Base-by-base conservation (phyloP, 1,140 invertebrate species). In the Globodera rostochiensis region DNA sequence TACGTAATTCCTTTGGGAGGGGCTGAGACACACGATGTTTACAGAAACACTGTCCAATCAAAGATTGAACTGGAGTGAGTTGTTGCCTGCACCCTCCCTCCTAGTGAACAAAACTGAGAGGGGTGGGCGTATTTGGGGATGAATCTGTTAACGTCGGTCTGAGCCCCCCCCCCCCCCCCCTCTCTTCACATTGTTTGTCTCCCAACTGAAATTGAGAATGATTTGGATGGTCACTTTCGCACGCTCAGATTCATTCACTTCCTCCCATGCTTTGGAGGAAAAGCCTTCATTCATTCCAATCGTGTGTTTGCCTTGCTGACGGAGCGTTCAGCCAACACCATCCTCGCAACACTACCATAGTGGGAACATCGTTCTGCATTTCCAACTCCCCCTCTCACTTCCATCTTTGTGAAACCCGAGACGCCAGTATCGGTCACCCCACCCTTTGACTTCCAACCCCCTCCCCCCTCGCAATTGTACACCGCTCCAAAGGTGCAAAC, bases 231-330 rank as follows among this genome's bases (percentile, higher is more conserved):
- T 64, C 57, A 19, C 57, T 64, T 64, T 64, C 57, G 6, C 57
- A 64, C 57, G 57, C 57, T 64, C 57, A 64, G 57, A 64, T 64
- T 64, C 57, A 64, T 64, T 64, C 57, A 64, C 19, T 64, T 64
- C 57, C 57, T n/a, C 57, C 57, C 57, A 6, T 64, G 0, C 0
- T 6, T 15, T 64, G 57, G 13, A 19, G 57, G 13, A 19, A 64
- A 19, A 9, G 19, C 57, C 15, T 64, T 36, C 36, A 36, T 36
- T 36, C 36, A 36, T 36, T 64, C 57, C 57, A 64, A 64, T 15
- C 1, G 57, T 64, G 19, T 64, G 57, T 64, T 64, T 64, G 57
- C 57, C 57, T 64, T 64, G 57, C 57, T 64, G 57, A 64, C 57
- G 57, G 57, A 64, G 15, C 57, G 57, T 64, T n/a, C 57, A 19